Base-by-base conservation (phyloP, 2,888 invertebrate genomes). In the Yponomeuta sedellus region DNA sequence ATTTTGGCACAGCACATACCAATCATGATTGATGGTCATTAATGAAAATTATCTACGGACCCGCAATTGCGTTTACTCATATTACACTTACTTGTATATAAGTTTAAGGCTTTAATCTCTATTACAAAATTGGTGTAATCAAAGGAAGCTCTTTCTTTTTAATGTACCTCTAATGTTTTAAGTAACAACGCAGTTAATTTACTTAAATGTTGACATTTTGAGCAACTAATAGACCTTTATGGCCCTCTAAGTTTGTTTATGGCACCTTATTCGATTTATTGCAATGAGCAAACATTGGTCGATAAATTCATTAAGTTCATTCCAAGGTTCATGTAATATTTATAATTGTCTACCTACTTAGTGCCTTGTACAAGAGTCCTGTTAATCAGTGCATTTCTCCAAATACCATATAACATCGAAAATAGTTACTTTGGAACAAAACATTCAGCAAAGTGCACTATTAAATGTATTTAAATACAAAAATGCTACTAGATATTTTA, bases 261-360 rank as follows among this genome's bases (percentile, higher is more conserved):
- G 90, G 90, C 90, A 90, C 90, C 81, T 84, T 79, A 73, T 83
- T 89, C 87, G 90, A 85, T 89, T 77, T 75, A 73, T 74, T 74
- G 75, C 71, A 67, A 69, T 70, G 68, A 61, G 61, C 61, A 61
- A 61, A 61, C 11, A 25, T 61, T 61, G 28, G 12, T 61, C 28
- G 61, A 10, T 12, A 16, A 58, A 52, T 52, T 10, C 20, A 58
- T 58, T 5, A 59, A 22, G 16, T 20, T 59, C 12, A 59, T 59
- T 59, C 11, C 10, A 52, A 8, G 44, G 44, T 52, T 52, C 16
- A 52, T 52, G 44, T 16, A 16, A 59, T 3, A 4, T 20, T 59
- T 52, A 52, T 52, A 52, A 4, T 52, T 52, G 1, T 52, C 44
- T 52, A 52, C 44, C 44, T 52, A 52, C 16, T 16, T 52, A 52